A percentile compares a stretch with the other conserved stretches of the same genome.
phyloP scores from a whole-genome alignment of 2,113 vertebrate species.

The Nothoprocta perdicaria region DNA sequence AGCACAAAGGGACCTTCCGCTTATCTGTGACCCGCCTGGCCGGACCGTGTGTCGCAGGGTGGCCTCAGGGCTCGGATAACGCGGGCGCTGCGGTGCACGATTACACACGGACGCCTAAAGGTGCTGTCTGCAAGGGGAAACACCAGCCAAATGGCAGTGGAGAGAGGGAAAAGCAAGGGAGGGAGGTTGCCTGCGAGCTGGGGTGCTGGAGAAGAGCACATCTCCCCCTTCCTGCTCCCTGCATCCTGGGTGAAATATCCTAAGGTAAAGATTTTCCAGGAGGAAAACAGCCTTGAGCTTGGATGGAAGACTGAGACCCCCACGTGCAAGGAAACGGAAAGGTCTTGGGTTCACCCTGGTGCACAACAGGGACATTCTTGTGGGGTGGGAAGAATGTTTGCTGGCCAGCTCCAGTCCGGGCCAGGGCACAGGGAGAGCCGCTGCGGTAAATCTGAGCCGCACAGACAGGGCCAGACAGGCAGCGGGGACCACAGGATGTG shows the following conservation, averaged over 20 bases:
- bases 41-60: not conserved
- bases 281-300: not conserved
- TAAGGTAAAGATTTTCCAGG: no score
- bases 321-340: not conserved
- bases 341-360: not conserved
- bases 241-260: not conserved
- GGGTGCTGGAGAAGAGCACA: not conserved
- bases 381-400: not conserved
- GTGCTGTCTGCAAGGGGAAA: not conserved
- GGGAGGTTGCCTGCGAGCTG: not conserved
- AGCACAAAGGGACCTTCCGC: constrained; percentile 7
- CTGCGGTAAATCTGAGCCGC: not conserved
- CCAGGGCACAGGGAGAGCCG: not conserved
- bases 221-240: not conserved
- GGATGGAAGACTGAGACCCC: not conserved
- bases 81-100: constrained; percentile 27
- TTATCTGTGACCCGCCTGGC: constrained; percentile 59
- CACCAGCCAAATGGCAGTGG: not conserved
- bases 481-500: not conserved
- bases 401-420: not conserved
- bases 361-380: constrained; percentile 15
- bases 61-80: constrained; percentile 27
- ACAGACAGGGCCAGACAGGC: not conserved
- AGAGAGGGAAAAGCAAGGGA: not conserved
- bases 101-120: not conserved